phyloP scores from a whole-genome alignment of 2,113 vertebrate species.

The Caracal caracal region DNA sequence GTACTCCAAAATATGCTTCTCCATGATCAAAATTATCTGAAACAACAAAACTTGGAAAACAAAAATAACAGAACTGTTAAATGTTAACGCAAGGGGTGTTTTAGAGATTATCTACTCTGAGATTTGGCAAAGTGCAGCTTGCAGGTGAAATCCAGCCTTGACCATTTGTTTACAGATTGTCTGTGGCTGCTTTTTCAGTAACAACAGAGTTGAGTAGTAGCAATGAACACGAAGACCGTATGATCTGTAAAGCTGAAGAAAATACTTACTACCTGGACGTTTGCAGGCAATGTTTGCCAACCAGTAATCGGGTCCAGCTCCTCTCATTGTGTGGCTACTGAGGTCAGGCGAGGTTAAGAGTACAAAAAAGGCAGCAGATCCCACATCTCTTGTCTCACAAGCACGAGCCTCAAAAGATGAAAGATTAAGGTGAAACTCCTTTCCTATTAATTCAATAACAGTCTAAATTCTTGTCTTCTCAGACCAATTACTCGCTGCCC shows the following conservation, averaged over 20 bases:
- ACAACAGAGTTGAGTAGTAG: neutral
- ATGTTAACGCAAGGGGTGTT: neutral
- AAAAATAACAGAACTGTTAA: neutral
- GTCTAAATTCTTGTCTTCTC: neutral
- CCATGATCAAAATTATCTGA: neutral
- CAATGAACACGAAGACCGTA: neutral
- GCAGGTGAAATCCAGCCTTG: neutral
- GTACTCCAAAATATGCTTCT: neutral
- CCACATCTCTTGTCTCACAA: neutral
- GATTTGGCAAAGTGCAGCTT: neutral
- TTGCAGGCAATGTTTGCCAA: neutral
- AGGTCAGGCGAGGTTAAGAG: neutral
- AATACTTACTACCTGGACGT: neutral
- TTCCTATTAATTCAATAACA: neutral
- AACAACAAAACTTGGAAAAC: neutral
- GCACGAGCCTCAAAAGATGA: neutral
- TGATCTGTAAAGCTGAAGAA: neutral
- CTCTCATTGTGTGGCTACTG: neutral
- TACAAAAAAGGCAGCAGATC: neutral
- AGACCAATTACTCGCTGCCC: neutral
- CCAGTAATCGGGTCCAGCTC: neutral
- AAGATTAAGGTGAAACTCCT: neutral
- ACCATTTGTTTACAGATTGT: neutral
- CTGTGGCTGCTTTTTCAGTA: neutral
- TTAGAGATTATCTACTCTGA: neutral